Evolutionary conservation across 2,888 invertebrate species (phyloP), one percentile per base, ranked within the genome.

Genomic region (Autographa pulchrina): DNA sequence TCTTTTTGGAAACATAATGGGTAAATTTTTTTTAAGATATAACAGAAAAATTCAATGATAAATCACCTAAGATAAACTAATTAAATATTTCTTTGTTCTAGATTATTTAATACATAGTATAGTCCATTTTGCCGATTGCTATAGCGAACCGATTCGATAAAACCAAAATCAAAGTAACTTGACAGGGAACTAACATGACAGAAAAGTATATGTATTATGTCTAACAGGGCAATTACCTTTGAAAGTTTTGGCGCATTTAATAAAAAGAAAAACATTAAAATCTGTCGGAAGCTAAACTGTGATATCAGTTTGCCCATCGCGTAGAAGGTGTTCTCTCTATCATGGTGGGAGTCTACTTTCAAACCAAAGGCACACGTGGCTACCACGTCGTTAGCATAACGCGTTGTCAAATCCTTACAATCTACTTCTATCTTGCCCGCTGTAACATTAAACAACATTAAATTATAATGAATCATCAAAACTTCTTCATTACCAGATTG

Each of bases 271-370:
- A 90, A 84, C 54, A 82, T 70, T 0, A 92, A 38, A 14, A 89
- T 1, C 43, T 86, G 85, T 0, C 73, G 73, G 58, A 88, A 88
- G 8, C 70, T 83, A 66, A 90, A 88, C 8, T 80, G 80, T 5
- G 96, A 94, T 11, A 93, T 84, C 18, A 87, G 86, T 73, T 95
- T 96, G 3, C 96, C 96, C 91, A 92, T 94, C 25, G 82, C 62
- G 77, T 96, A 97, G 85, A 97, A 97, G 65, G 96, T 90, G 78
- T 97, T 97, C 0, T 96, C 87, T 1, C 86, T 90, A 0, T 97
- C 92, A 32, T 87, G 86, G 56, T 96, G 91, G 0, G 97, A 97
- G 85, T 97, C 94, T 11, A 96, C 94, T 81, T 96, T 92, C 2
- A 96, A 80, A 0, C 96, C 96, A 74, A 96, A 96, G n/a, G 95